These are phyloP conservation scores for Syritta pipiens DNA, from an alignment of 2,888 invertebrate species.

Conservation along the genomic window DNA sequence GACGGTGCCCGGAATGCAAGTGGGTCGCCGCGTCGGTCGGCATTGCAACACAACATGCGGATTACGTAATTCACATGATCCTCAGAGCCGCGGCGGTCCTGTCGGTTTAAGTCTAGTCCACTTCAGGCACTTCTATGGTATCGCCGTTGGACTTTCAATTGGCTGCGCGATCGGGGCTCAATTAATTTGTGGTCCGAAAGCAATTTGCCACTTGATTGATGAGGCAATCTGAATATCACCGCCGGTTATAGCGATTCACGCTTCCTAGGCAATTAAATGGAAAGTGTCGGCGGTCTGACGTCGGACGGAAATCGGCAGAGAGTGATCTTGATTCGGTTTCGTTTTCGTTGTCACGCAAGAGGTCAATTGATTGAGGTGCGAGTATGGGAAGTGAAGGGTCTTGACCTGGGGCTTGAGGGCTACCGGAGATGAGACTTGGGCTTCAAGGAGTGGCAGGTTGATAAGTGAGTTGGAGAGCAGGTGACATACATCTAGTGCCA, in stretches of 20 bases:
- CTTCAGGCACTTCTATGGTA: not conserved
- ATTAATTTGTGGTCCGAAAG: slow-evolving; percentile 26
- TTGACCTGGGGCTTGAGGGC: no score
- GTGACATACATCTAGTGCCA: no score
- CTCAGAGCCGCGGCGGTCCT: no score
- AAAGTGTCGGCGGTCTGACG: slow-evolving; percentile 20
- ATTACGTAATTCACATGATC: no score
- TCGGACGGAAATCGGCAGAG: slow-evolving; percentile 13
- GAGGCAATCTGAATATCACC: slow-evolving; percentile 12
- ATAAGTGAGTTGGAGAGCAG: no score
- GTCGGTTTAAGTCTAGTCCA: no score
- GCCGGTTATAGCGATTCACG: slow-evolving; percentile 14
- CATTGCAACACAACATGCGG: slow-evolving; percentile 10
- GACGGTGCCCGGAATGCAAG: slow-evolving; percentile 1
- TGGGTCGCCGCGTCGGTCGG: slow-evolving; percentile 1
- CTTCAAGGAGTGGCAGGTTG: no score
- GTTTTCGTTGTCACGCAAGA: not conserved
- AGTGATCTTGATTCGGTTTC: not conserved
- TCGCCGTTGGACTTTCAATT: slow-evolving; percentile 11
- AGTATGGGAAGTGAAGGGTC: no score
- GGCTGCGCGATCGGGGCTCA: slow-evolving; percentile 4
- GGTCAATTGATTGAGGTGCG: slow-evolving; percentile 17
- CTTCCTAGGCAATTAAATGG: slow-evolving; percentile 37
- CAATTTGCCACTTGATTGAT: slow-evolving; percentile 21
- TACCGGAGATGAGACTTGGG: no score